These are phyloP conservation scores for Cephus rjabovi DNA, from an alignment of 2,888 invertebrate species.

Conservation along the genomic window DNA sequence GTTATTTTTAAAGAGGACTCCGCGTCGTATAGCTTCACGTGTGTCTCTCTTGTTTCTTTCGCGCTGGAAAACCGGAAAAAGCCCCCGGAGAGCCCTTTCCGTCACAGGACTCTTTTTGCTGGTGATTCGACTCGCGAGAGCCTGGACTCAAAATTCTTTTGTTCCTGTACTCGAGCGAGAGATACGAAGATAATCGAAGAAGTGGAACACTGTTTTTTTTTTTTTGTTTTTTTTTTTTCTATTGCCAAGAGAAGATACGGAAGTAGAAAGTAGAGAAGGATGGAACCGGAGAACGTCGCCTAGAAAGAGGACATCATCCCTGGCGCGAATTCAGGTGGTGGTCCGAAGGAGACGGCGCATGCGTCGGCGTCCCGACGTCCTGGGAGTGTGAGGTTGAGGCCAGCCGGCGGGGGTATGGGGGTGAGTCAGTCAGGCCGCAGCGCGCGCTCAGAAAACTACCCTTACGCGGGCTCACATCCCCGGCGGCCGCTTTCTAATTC, in stretches of 20 bases:
- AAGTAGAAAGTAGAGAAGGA: neutral
- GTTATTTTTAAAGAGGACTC: neutral
- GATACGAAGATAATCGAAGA: conserved; percentile 13
- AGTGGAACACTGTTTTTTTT: conserved; percentile 14
- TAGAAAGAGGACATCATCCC: conserved; percentile 28
- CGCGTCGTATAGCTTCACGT: neutral
- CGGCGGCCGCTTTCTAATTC: conserved; percentile 8
- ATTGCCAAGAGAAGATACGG: conserved; percentile 2
- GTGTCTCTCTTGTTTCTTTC: neutral
- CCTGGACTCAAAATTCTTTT: neutral
- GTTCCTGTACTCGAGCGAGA: neutral
- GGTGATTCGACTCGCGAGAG: neutral
- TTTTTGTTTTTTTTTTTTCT: conserved; percentile 6
- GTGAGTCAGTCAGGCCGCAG: conserved; percentile 66
- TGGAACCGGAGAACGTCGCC: neutral
- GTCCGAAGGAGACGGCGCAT: conserved; percentile 18
- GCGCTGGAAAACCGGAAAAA: neutral
- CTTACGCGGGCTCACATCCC: conserved; percentile 48
- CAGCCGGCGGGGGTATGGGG: conserved; percentile 52
- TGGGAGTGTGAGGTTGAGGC: conserved; percentile 21
- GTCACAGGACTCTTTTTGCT: neutral
- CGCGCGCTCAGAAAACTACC: conserved; percentile 66
- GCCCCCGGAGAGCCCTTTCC: neutral
- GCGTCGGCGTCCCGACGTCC: conserved; percentile 18
- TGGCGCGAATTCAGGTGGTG: conserved; percentile 45